These are phyloP conservation scores for Cyclargus thomasi DNA, from an alignment of 1,140 invertebrate genomes.

Conservation along the genomic window DNA sequence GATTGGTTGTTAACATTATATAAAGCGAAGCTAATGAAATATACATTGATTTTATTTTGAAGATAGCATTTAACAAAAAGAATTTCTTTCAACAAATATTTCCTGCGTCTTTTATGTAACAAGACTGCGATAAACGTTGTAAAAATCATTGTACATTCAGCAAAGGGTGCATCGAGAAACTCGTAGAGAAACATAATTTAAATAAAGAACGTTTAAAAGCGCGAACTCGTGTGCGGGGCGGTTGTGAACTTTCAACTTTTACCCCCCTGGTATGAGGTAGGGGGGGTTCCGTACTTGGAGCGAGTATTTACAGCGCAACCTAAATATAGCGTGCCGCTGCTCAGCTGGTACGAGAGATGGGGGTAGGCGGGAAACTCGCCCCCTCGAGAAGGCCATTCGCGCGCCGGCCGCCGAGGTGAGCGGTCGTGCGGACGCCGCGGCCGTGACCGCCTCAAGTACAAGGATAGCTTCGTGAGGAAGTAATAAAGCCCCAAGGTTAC, in stretches of 20 bases:
- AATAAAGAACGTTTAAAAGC: constrained; percentile 69
- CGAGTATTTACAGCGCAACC: constrained; percentile 73
- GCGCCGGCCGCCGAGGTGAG: constrained; percentile 45
- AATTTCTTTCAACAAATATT: background rate
- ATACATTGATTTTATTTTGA: too few species aligned
- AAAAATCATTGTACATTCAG: constrained; percentile 52
- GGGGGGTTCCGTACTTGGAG: constrained; percentile 64
- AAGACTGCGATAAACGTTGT: background rate
- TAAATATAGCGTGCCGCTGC: constrained; percentile 71
- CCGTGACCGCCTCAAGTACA: constrained; percentile 59
- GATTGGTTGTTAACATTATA: too few species aligned
- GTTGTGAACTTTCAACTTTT: constrained; percentile 73
- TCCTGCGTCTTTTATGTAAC: background rate
- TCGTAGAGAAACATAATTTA: constrained; percentile 70
- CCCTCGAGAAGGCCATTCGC: constrained; percentile 56
- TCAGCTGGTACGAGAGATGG: constrained; percentile 61
- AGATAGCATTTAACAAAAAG: too few species aligned
- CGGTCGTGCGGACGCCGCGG: constrained; percentile 49
- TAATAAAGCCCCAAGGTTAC: constrained; percentile 59
- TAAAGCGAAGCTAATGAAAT: too few species aligned
- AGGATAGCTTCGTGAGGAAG: constrained; percentile 48
- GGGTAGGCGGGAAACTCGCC: constrained; percentile 59
- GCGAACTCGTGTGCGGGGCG: constrained; percentile 59
- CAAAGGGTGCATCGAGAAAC: constrained; percentile 56
- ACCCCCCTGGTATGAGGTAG: constrained; percentile 39